Evolutionary conservation across 2,113 vertebrate genomes (phyloP).

Genomic region (Nasalis larvatus): DNA sequence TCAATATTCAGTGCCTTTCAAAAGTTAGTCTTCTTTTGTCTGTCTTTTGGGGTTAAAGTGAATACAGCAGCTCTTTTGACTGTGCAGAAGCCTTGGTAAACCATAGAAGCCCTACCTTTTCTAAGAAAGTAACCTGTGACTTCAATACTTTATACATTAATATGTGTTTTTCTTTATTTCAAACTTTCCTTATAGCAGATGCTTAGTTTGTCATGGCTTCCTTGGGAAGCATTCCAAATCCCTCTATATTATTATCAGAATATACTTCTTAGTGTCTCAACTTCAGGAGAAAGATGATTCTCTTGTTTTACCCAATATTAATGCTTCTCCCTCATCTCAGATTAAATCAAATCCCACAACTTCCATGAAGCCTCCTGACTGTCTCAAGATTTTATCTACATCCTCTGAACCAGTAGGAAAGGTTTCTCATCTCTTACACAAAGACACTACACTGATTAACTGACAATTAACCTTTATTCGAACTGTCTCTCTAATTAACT

Average conservation of each 20-base stretch:
- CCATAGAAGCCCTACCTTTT: not conserved
- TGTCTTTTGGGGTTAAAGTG: not conserved
- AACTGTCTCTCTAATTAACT: not conserved
- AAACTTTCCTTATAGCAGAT: not conserved
- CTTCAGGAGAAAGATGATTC: not conserved
- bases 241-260: not conserved
- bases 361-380: not conserved
- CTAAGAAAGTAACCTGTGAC: not conserved
- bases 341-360: not conserved
- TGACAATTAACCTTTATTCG: not conserved
- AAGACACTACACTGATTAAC: not conserved
- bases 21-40: not conserved
- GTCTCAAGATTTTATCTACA: not conserved
- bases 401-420: not conserved
- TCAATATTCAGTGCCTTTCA: not conserved
- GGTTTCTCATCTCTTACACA: not conserved
- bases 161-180: not conserved
- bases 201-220: not conserved
- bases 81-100: not conserved
- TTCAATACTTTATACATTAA: not conserved
- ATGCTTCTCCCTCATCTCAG: not conserved
- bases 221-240: not conserved
- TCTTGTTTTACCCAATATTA: not conserved
- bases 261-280: not conserved
- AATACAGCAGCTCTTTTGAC: not conserved